These are phyloP conservation scores for Alauda arvensis DNA, from an alignment of 2,797 vertebrate species.

Conservation along the genomic window DNA sequence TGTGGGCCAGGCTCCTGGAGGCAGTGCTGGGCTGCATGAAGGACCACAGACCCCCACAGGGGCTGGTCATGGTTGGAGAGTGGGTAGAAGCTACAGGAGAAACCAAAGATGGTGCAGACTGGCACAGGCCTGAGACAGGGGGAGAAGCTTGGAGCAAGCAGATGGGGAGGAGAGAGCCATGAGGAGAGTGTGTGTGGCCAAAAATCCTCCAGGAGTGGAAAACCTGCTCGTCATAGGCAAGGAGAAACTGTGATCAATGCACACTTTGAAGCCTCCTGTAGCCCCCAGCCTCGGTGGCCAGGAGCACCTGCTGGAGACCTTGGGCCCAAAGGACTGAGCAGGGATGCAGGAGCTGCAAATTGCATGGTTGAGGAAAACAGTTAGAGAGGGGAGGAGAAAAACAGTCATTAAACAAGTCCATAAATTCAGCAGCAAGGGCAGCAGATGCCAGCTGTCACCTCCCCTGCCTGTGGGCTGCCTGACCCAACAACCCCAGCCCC, in stretches of 20 bases:
- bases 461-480: not conserved
- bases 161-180: not conserved
- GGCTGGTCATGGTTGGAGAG: accelerated
- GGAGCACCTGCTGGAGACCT: not conserved
- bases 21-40: not conserved
- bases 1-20: accelerated
- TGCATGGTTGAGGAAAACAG: accelerated
- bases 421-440: not conserved
- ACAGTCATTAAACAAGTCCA: not conserved
- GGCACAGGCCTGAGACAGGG: not conserved
- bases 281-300: not conserved
- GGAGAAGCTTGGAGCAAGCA: not conserved
- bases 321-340: not conserved
- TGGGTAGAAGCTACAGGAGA: not conserved
- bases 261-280: not conserved
- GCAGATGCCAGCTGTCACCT: not conserved
- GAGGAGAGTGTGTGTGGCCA: accelerated
- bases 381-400: not conserved
- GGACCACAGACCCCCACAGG: not conserved
- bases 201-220: not conserved
- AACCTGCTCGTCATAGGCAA: accelerated
- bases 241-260: not conserved
- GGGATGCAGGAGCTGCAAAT: not conserved
- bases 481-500: not conserved
- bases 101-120: not conserved